Conservation (phyloP, 2,797 vertebrate genomes). For the Sebastes steindachneri region DNA sequence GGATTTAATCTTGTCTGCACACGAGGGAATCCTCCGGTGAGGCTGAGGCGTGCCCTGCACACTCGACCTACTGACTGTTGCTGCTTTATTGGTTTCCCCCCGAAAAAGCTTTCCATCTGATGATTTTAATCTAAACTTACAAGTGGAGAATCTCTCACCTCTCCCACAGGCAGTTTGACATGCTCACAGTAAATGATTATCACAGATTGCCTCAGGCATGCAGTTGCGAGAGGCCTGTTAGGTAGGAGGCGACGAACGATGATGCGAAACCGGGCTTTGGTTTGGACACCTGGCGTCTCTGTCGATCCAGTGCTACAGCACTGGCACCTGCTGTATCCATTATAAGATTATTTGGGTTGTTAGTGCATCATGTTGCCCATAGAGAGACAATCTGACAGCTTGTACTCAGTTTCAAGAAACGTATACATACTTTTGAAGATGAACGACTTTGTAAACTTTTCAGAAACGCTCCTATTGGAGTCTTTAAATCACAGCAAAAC, state of each 20-base stretch:
- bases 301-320: not conserved
- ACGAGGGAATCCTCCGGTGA: not conserved
- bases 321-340: slow-evolving; percentile 3
- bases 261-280: slow-evolving; percentile 14
- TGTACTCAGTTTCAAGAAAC: too few species aligned
- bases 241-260: slow-evolving; percentile 6
- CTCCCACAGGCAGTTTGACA: slow-evolving; percentile 15
- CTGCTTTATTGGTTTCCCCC: slow-evolving; percentile 27
- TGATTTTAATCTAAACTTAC: slow-evolving; percentile 43
- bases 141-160: slow-evolving; percentile 22
- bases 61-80: slow-evolving; percentile 1
- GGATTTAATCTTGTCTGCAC: slow-evolving; percentile 33
- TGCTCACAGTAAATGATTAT: slow-evolving; percentile 43
- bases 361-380: not conserved
- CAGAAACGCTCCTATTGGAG: not conserved
- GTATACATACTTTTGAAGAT: too few species aligned
- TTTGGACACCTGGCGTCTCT: slow-evolving; percentile 28
- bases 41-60: not conserved
- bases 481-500: not conserved
- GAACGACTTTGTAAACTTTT: not conserved
- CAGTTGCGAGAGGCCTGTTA: slow-evolving; percentile 4
- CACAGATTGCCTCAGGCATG: slow-evolving; percentile 23
- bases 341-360: slow-evolving; percentile 19
- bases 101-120: slow-evolving; percentile 2
- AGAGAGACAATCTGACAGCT: not conserved